A percentile compares a stretch with the other conserved stretches of the same genome.
Conservation (phyloP, 2,888 invertebrate species). For the Leistus spinibarbis region DNA sequence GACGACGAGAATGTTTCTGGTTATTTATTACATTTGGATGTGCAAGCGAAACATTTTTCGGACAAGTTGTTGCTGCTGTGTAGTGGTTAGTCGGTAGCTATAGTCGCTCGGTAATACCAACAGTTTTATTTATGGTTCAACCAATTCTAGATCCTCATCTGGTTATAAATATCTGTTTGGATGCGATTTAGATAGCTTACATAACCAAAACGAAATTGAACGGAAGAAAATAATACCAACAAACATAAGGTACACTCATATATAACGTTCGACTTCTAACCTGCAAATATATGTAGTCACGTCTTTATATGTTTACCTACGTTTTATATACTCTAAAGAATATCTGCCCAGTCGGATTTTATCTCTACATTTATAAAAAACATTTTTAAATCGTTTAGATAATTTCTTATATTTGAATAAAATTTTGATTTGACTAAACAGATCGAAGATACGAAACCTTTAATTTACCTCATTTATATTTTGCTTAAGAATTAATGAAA, state of each 20-base stretch:
- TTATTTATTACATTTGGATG: slow-evolving; percentile 29
- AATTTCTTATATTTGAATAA: not conserved
- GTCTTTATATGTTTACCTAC: not conserved
- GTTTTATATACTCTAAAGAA: not conserved
- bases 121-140: slow-evolving; percentile 31
- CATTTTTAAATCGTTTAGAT: not conserved
- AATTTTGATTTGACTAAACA: no score
- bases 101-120: slow-evolving; percentile 20
- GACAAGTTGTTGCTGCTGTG: slow-evolving; percentile 32
- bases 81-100: not conserved
- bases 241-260: not conserved
- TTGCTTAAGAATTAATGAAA: not conserved
- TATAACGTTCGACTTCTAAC: not conserved
- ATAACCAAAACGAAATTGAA: slow-evolving; percentile 18
- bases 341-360: not conserved
- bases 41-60: slow-evolving; percentile 39
- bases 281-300: not conserved
- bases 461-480: no score
- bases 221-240: slow-evolving; percentile 30
- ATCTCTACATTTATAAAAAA: not conserved
- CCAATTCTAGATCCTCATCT: slow-evolving; percentile 36
- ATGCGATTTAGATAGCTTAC: not conserved
- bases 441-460: no score
- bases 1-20: slow-evolving; percentile 13
- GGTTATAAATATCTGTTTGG: slow-evolving; percentile 37